Evolutionary conservation across 2,888 invertebrate genomes (phyloP).

Genomic region (Heliconius charithonia): DNA sequence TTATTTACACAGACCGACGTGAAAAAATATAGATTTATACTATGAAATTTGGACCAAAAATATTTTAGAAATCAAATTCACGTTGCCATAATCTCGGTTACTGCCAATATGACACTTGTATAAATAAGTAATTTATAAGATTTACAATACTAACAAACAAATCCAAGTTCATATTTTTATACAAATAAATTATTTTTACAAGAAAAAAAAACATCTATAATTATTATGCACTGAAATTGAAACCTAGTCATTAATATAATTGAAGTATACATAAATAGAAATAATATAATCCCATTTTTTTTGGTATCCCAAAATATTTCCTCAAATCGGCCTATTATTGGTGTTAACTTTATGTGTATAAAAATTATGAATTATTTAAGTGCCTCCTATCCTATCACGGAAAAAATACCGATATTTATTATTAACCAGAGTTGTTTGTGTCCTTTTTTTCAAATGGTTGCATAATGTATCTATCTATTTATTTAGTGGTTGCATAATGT

Average conservation of each 20-base stretch:
- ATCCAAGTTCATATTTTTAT: conserved; percentile 67
- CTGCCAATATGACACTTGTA: conserved; percentile 80
- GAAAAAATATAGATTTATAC: conserved; percentile 65
- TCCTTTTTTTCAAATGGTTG: conserved; percentile 59
- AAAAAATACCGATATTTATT: conserved; percentile 59
- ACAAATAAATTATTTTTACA: conserved; percentile 57
- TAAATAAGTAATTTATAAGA: conserved; percentile 54
- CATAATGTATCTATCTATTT: too few species aligned
- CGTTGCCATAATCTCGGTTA: conserved; percentile 80
- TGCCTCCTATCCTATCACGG: conserved; percentile 37
- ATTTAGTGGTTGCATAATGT: too few species aligned
- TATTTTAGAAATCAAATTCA: conserved; percentile 80
- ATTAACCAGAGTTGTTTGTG: conserved; percentile 58
- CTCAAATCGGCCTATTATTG: not conserved
- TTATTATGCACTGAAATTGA: conserved; percentile 22
- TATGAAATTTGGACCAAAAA: conserved; percentile 81
- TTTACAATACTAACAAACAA: conserved; percentile 44
- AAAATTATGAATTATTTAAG: conserved; percentile 48
- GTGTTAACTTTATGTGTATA: conserved; percentile 47
- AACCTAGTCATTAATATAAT: conserved; percentile 37
- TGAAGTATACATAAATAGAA: conserved; percentile 4
- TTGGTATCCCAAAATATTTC: conserved; percentile 4
- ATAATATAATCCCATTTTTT: conserved; percentile 13
- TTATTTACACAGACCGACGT: conserved; percentile 68
- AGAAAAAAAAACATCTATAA: conserved; percentile 5